Evolutionary conservation across 2,113 vertebrate genomes (phyloP), one percentile per base, ranked within the genome.

Genomic region (Notarius quadriscutis): DNA sequence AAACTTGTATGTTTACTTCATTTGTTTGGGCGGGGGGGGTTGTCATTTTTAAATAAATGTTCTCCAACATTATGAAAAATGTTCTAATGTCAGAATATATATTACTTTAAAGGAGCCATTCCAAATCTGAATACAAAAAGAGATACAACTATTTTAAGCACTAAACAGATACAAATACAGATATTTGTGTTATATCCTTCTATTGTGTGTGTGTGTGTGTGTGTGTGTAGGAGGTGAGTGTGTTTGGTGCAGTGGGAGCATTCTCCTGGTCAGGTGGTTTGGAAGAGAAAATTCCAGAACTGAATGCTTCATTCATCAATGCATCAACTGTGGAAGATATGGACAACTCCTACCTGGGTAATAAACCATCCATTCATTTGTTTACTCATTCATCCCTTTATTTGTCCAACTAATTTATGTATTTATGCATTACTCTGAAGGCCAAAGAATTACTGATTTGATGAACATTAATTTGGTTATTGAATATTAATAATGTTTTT

Each of bases 261-360:
- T 92, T 87, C 60, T 87, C 91, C 25, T 93, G 92, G 92, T 91
- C 92, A 20, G 92, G 92, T n/a, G 92, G 91, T 10, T 51, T 92
- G 9, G 77, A 87, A 34, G 85, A 83, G 50, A 78, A 83, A 41
- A 9, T 62, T 2, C 18, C 10, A 0, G 51, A 34, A 20, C 20
- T 18, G 20, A 87, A 87, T 27, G 27, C 80, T 62, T 85, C 87
- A 6, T 92, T 93, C 84, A 90, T 93, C 58, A 92, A 91, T 57
- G 85, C 82, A 4, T 88, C 92, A 0, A 72, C 17, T 74, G 53
- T 87, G 41, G 74, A 51, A 20, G 83, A 90, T 34, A 89, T 92
- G 86, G 62, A 41, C 60, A 85, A 91, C 55, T 91, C 92, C 12
- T 93, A 92, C 41, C 83, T 93, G 57, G 92, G 91, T 93, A 81